These are phyloP conservation scores for Porites evermanni DNA, from an alignment of 92 coral and sea anemone species.

Conservation along the genomic window DNA sequence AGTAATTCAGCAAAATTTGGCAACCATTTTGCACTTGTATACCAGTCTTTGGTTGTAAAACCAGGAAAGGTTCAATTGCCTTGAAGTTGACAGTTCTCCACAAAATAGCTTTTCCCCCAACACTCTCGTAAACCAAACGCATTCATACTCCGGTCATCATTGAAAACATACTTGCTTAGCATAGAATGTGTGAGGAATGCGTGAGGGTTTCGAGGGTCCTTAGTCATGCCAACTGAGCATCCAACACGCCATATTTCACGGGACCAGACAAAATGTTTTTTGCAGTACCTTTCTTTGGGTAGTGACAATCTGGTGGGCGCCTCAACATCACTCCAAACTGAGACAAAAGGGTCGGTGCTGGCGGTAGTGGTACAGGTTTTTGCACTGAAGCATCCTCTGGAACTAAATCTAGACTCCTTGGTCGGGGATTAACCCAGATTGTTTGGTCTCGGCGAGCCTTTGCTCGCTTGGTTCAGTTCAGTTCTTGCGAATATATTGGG, in stretches of 20 bases:
- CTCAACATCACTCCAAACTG: conserved; percentile 43
- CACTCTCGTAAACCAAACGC: conserved; percentile 48
- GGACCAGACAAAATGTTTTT: conserved; percentile 14
- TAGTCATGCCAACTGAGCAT: conserved; percentile 43
- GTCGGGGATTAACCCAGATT: conserved; percentile 27
- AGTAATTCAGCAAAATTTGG: too few species aligned
- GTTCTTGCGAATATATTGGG: conserved; percentile 17
- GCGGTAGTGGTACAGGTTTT: conserved; percentile 1
- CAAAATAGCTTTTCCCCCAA: background rate
- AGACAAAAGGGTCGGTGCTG: conserved; percentile 36
- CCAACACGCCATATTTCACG: conserved; percentile 37
- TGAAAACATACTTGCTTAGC: background rate
- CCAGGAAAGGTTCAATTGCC: background rate
- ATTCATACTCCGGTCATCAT: background rate
- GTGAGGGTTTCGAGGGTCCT: conserved; percentile 50
- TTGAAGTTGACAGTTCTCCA: background rate
- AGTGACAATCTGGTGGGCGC: conserved; percentile 48
- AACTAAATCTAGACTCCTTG: conserved; percentile 76
- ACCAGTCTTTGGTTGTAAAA: background rate
- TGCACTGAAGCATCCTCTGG: conserved; percentile 56
- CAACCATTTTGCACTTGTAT: too few species aligned
- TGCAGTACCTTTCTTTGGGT: conserved; percentile 22
- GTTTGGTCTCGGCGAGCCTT: background rate
- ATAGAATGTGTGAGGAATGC: conserved; percentile 47
- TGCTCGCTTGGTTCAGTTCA: background rate